Evolutionary conservation across 37 sponge, comb jelly and placozoan genomes (phyloP), one percentile per base, ranked within the genome.

Genomic region (Halisarca cf. caerulea): DNA sequence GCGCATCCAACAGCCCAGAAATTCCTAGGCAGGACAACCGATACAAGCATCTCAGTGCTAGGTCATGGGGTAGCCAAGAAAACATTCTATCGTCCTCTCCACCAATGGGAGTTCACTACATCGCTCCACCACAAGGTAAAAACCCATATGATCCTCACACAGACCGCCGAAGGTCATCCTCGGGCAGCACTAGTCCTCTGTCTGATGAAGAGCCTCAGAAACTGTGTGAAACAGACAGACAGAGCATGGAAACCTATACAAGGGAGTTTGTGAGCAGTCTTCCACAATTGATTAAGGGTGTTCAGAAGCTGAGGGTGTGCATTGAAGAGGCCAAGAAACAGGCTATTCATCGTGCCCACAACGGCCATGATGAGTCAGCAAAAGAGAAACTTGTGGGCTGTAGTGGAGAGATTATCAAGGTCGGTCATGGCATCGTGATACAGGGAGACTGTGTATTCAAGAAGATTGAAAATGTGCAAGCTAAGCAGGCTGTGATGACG

Each of bases 401-500:
- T 24, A 40, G 77, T 23, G 77, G 77, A 5, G 44, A 74, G 30
- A 37, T 74, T 24, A 41, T 74, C 42, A 40, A 74, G 41, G 77
- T 74, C 5, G 77, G 77, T 3, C 77, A 74, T 6, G 21, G 77
- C 25, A 74, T 74, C 36, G 77, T 74, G 42, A 74, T 74, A 17
- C 77, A 74, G 24, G 95, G 90, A 3, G 93, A 95, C 69, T 81
- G 92, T 23, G 70, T 95, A 32, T 83, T 73, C 80, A 89, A 92
- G 59, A 95, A 95, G 86, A 86, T 95, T 59, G 44, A 83, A 30
- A 90, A 95, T 79, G 88, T 60, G 38, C 83, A 82, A 21, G 90
- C 87, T 14, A 92, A 86, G 38, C 36, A 84, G 39, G 58, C 75
- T 18, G 86, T 95, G 8, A 40, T 83, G 0, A 54, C 74, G 8